Percentiles rank a stretch among this genome's conserved stretches.
These are phyloP conservation scores for Diplodus puntazzo DNA, from an alignment of 2,797 vertebrate genomes.

Conservation along the genomic window DNA sequence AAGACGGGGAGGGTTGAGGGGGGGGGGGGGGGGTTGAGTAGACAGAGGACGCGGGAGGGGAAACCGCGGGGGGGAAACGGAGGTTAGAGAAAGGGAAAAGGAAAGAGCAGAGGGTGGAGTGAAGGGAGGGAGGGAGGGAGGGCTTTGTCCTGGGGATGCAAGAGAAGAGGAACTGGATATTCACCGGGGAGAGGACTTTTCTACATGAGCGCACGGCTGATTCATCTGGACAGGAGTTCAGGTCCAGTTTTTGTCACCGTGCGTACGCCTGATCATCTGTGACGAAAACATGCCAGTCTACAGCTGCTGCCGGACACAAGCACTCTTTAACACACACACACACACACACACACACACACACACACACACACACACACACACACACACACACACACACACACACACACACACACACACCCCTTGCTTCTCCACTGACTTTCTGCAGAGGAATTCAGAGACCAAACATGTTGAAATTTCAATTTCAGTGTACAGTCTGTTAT, in stretches of 20 bases:
- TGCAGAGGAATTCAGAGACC: slow-evolving; percentile 33
- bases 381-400: slow-evolving; percentile 22
- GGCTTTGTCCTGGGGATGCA: slow-evolving; percentile 27
- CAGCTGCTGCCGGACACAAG: slow-evolving; percentile 76
- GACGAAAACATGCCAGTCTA: slow-evolving; percentile 80
- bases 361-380: not conserved
- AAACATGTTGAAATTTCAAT: slow-evolving; percentile 45
- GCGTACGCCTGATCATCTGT: slow-evolving; percentile 74
- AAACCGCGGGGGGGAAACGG: slow-evolving; percentile 43
- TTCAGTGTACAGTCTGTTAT: not conserved
- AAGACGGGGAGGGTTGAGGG: not conserved
- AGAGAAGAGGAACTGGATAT: slow-evolving; percentile 62
- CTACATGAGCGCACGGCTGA: slow-evolving; percentile 78
- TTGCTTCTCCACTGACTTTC: slow-evolving; percentile 15
- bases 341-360: not conserved
- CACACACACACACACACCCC: too few relatives aligned
- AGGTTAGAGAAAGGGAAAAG: slow-evolving; percentile 59
- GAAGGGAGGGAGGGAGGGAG: slow-evolving; percentile 26
- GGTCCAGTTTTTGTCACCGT: slow-evolving; percentile 84
- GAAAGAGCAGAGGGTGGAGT: slow-evolving; percentile 57
- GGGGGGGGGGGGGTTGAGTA: not conserved
- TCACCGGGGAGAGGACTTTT: slow-evolving; percentile 78
- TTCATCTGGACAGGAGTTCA: slow-evolving; percentile 84
- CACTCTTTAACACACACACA: slow-evolving; percentile 42
- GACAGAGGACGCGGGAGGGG: slow-evolving; percentile 44